phyloP scores from a whole-genome alignment of 2,888 invertebrate genomes.

The Pandemis corylana region DNA sequence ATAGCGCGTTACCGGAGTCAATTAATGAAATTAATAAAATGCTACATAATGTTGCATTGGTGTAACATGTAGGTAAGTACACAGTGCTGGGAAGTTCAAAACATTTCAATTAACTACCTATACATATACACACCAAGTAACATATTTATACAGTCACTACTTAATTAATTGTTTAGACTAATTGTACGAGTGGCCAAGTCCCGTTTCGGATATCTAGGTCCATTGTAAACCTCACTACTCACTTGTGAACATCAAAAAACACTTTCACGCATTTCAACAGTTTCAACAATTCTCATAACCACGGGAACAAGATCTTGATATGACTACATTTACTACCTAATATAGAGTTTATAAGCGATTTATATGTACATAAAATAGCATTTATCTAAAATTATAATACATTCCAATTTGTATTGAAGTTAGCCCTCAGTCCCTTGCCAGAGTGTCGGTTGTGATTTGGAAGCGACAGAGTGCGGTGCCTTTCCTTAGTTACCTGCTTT shows the following conservation, averaged over 20 bases:
- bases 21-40: constrained; percentile 62
- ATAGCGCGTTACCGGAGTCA: constrained; percentile 74
- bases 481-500: constrained; percentile 28
- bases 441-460: constrained; percentile 37
- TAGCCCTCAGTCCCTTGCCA: constrained; percentile 63
- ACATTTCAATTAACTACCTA: constrained; percentile 36
- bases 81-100: constrained; percentile 47
- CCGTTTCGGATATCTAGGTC: constrained; percentile 13
- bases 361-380: constrained; percentile 57
- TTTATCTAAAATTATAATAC: constrained; percentile 70
- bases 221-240: background rate
- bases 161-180: constrained; percentile 22
- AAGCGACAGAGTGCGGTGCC: constrained; percentile 49
- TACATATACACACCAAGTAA: background rate
- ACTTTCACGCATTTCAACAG: constrained; percentile 36
- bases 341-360: constrained; percentile 41
- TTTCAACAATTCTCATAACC: constrained; percentile 34
- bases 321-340: constrained; percentile 40
- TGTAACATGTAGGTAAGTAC: constrained; percentile 39
- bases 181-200: constrained; percentile 29
- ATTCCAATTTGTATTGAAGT: constrained; percentile 69
- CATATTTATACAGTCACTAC: constrained; percentile 11
- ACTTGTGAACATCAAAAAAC: constrained; percentile 2
- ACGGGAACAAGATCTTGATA: constrained; percentile 43
- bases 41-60: constrained; percentile 52